Conservation (phyloP, 2,888 invertebrate genomes). For the Philopedon plagiatum region DNA sequence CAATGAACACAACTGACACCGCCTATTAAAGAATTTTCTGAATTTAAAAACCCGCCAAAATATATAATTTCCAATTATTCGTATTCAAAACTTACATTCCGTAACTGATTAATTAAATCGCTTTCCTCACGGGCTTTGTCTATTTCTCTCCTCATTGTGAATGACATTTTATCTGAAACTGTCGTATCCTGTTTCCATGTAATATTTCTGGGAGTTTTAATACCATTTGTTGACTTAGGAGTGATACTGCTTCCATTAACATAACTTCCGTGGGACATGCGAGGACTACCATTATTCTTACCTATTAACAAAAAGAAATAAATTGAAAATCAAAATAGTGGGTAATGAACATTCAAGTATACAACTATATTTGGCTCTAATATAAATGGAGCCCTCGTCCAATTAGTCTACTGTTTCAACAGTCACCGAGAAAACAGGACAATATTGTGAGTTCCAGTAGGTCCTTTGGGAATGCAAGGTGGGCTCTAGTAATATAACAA, state of each 20-base stretch:
- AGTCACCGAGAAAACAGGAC: no score
- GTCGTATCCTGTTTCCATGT: slow-evolving; percentile 81
- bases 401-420: no score
- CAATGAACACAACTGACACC: no score
- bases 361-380: no score
- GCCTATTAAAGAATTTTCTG: slow-evolving; percentile 2
- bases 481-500: no score
- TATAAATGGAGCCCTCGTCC: no score
- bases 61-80: neutral
- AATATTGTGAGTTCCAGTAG: no score
- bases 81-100: slow-evolving; percentile 76
- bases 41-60: neutral
- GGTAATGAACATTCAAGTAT: no score
- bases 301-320: no score
- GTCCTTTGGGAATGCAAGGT: no score
- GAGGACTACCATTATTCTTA: slow-evolving; percentile 29
- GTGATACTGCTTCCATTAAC: slow-evolving; percentile 70
- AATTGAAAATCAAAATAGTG: slow-evolving; percentile 19
- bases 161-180: slow-evolving; percentile 83
- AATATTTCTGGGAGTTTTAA: slow-evolving; percentile 70
- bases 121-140: slow-evolving; percentile 92
- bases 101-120: slow-evolving; percentile 86
- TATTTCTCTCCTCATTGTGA: slow-evolving; percentile 93
- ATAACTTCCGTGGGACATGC: slow-evolving; percentile 68
- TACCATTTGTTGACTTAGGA: slow-evolving; percentile 65